Evolutionary conservation across 2,113 vertebrate species (phyloP), one percentile per base, ranked within the genome.

Genomic region (Serinus canaria): DNA sequence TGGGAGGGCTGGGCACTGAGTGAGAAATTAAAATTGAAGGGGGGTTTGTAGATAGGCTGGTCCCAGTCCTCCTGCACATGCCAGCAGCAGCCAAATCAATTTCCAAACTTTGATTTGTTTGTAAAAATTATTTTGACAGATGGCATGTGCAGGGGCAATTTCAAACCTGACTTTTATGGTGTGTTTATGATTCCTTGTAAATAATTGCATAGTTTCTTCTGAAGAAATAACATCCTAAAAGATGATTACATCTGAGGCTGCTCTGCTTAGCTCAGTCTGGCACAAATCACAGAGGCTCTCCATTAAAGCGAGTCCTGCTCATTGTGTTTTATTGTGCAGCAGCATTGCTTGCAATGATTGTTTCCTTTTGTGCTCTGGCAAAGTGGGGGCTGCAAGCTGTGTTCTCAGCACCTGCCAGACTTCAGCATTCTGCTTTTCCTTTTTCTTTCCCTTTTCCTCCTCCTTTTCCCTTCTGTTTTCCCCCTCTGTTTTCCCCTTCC

Each of bases 81-180:
- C 55, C 67, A 49, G 73, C 69, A 60, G 41, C 10, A 13, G 92
- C 6, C 15, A 89, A 68, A 94, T 76, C 87, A 56, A 83, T 90
- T 58, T 21, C 64, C 84, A 76, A 69, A 95, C 63, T 92, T 89
- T 35, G 70, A 64, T 58, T 94, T 85, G 64, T 69, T 76, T 62
- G 47, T 25, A 24, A 85, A 79, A 90, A 85, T 69, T 44, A 50
- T 87, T 92, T 95, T 89, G 95, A 90, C 91, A 94, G 89, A 76
- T 94, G 79, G 37, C 78, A 70, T 76, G 83, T 69, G 63, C 84
- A 43, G 3, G 13, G 78, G 77, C 84, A 87, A 58, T 89, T 84
- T 44, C 31, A 91, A 81, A 41, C 24, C 66, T 43, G 77, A 60
- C 77, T 91, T 89, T 91, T 89, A 90, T 33, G 56, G 28, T 2